These are phyloP conservation scores for Tipula unca DNA, from an alignment of 2,888 invertebrate species.

Conservation along the genomic window DNA sequence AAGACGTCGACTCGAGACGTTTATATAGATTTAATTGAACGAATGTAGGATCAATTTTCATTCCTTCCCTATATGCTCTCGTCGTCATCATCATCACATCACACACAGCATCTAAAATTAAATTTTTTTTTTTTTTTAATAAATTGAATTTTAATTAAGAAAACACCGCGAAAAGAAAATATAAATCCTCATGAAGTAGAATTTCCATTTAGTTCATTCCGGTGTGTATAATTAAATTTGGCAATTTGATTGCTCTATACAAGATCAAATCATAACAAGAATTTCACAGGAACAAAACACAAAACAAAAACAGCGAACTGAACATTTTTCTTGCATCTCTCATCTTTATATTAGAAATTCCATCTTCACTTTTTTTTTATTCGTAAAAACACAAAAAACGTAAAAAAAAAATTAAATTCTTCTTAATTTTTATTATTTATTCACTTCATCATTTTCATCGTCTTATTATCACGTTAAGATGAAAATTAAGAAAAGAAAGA, in stretches of 20 bases:
- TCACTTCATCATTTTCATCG: conserved; percentile 8
- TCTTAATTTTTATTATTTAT: conserved; percentile 14
- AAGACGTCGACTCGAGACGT: not conserved
- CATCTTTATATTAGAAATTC: not conserved
- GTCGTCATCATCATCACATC: not conserved
- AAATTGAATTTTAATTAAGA: conserved; percentile 14
- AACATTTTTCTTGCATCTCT: not conserved
- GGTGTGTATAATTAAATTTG: conserved; percentile 14
- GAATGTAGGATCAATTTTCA: not conserved
- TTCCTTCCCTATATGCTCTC: not conserved
- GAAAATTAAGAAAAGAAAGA: conserved; percentile 14
- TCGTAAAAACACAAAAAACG: not conserved
- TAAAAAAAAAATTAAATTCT: not conserved
- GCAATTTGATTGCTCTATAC: conserved; percentile 14
- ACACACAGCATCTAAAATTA: not conserved
- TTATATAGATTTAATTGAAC: not conserved
- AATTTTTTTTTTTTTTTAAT: not conserved
- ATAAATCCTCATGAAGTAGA: not conserved
- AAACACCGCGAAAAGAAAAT: conserved; percentile 2
- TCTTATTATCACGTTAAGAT: conserved; percentile 14
- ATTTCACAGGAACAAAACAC: not conserved
- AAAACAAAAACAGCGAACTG: not conserved
- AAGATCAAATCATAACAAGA: not conserved
- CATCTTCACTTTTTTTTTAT: not conserved
- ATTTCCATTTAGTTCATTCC: not conserved